A percentile compares a stretch with the other conserved stretches of the same genome.
Conservation (phyloP, 2,888 invertebrate genomes). For the Aplocera efformata region DNA sequence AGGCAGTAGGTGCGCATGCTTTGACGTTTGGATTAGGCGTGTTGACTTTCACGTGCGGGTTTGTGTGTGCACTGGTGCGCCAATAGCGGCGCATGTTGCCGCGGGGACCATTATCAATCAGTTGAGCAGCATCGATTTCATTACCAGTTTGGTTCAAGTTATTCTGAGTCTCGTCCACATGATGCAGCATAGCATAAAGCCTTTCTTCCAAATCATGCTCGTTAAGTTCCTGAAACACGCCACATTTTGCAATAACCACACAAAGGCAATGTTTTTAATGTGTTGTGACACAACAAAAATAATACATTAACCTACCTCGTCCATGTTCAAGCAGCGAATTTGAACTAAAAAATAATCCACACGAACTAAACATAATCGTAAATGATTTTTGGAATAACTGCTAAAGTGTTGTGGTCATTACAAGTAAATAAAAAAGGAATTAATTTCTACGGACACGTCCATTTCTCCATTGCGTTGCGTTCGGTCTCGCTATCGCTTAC, state of each 20-base stretch:
- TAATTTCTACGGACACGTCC: constrained; percentile 69
- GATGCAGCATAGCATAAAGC: constrained; percentile 72
- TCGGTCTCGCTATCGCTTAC: no score
- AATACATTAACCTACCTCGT: constrained; percentile 67
- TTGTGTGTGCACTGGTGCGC: constrained; percentile 51
- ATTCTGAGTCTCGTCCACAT: constrained; percentile 63
- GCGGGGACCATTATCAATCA: constrained; percentile 46
- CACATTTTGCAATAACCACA: constrained; percentile 46
- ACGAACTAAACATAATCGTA: constrained; percentile 73
- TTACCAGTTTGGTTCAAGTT: constrained; percentile 43
- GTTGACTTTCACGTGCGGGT: constrained; percentile 51
- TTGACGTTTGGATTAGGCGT: constrained; percentile 21
- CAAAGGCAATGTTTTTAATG: constrained; percentile 30
- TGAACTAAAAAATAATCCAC: constrained; percentile 59
- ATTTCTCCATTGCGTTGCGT: constrained; percentile 63
- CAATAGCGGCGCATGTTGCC: constrained; percentile 66
- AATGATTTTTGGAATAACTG: constrained; percentile 54
- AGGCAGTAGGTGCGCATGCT: constrained; percentile 6
- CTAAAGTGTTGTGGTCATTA: constrained; percentile 64
- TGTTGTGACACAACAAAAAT: constrained; percentile 67
- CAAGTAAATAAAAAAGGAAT: constrained; percentile 64
- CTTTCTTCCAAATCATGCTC: constrained; percentile 73
- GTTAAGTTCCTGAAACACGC: constrained; percentile 68
- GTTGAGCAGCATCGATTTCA: constrained; percentile 32
- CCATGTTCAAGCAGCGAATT: constrained; percentile 69